Evolutionary conservation across 2,888 invertebrate genomes (phyloP).

Genomic region (Tipula unca): DNA sequence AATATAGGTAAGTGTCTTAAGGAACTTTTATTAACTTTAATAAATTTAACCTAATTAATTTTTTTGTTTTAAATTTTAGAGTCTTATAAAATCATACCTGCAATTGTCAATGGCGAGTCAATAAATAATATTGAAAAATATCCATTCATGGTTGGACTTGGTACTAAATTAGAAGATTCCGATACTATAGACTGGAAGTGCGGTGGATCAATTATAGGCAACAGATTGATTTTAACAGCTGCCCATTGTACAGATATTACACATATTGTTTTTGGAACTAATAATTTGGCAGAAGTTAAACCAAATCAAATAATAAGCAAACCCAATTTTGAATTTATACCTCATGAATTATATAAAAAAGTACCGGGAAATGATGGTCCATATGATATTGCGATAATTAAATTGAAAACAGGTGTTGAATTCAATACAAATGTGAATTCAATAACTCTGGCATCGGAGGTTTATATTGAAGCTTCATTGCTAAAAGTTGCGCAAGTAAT

Average conservation of each 20-base stretch:
- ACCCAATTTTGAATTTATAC: neutral
- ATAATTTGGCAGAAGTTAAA: neutral
- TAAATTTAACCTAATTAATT: neutral
- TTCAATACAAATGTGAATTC: neutral
- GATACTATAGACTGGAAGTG: slow-evolving; percentile 21
- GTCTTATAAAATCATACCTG: neutral
- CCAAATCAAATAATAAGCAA: neutral
- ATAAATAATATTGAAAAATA: neutral
- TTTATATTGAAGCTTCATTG: neutral
- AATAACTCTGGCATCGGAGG: neutral
- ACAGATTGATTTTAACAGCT: slow-evolving; percentile 35
- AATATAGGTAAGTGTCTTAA: neutral
- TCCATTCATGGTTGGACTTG: neutral
- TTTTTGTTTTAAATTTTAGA: neutral
- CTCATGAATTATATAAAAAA: neutral
- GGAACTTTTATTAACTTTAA: neutral
- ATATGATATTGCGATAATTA: neutral
- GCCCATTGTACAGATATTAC: slow-evolving; percentile 34
- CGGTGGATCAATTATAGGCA: slow-evolving; percentile 34
- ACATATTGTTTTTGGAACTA: neutral
- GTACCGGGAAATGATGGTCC: neutral
- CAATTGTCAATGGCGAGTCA: neutral
- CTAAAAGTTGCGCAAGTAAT: neutral
- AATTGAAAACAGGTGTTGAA: neutral
- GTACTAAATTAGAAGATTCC: neutral